Percentiles rank a stretch among this genome's conserved stretches.
phyloP scores from a whole-genome alignment of 2,888 invertebrate species.

The Calameuta pallipes region DNA sequence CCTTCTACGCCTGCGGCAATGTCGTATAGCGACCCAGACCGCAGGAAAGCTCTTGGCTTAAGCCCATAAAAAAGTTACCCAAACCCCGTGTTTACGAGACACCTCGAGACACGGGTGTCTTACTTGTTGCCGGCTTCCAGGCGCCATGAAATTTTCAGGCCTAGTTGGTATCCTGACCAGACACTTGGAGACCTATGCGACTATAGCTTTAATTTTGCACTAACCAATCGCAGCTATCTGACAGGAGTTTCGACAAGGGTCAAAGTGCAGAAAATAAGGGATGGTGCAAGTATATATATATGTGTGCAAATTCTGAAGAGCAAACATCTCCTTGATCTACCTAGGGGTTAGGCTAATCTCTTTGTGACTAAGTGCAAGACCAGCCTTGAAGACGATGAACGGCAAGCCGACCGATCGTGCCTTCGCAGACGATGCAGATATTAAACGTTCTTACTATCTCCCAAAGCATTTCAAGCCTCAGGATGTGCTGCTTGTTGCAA shows the following conservation, averaged over 20 bases:
- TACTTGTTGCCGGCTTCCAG: neutral
- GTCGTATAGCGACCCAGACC: neutral
- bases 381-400: neutral
- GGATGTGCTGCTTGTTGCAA: neutral
- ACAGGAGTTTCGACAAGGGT: neutral
- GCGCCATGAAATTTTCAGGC: neutral
- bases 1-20: neutral
- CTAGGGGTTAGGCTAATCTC: neutral
- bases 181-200: neutral
- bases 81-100: neutral
- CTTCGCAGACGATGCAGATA: conserved; percentile 29
- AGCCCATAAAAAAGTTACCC: neutral
- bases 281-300: neutral
- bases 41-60: neutral
- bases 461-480: neutral
- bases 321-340: neutral
- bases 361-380: neutral
- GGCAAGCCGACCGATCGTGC: conserved; percentile 21
- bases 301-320: neutral
- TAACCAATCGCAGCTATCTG: neutral
- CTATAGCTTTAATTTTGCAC: neutral
- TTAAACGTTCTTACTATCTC: conserved; percentile 10
- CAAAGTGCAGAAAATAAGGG: neutral
- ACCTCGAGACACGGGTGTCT: neutral
- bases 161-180: neutral